Conservation (phyloP, 1,140 invertebrate species). For the Scaptomyza hsui region DNA sequence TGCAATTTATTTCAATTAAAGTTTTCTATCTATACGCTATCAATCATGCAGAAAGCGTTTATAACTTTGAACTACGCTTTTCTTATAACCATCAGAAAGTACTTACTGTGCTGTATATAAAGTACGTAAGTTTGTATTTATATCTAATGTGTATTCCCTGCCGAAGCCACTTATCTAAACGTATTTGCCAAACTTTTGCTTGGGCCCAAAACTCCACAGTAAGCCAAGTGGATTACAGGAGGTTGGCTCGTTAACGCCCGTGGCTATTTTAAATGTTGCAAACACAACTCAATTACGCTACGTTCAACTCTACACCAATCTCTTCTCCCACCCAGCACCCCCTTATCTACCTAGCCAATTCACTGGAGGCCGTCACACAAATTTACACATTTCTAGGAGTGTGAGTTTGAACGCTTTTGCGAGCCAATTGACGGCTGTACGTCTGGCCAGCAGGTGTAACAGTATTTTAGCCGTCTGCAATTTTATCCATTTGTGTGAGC, state of each 20-base stretch:
- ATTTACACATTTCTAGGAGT: constrained; percentile 47
- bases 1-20: constrained; percentile 6
- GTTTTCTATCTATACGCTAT: neutral
- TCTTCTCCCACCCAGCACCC: neutral
- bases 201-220: constrained; percentile 11
- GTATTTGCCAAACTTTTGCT: constrained; percentile 30
- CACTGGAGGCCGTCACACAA: constrained; percentile 30
- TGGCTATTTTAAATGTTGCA: constrained; percentile 74
- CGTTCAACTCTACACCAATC: constrained; percentile 4
- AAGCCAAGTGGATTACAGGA: constrained; percentile 18
- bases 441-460: constrained; percentile 54
- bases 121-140: neutral
- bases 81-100: neutral
- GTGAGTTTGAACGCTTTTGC: constrained; percentile 24
- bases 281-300: constrained; percentile 77
- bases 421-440: constrained; percentile 58
- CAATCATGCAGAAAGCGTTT: neutral
- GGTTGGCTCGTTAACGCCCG: constrained; percentile 60
- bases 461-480: constrained; percentile 44
- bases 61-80: neutral
- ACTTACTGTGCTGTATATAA: neutral
- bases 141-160: constrained; percentile 6
- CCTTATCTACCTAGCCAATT: constrained; percentile 16
- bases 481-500: constrained; percentile 3
- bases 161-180: constrained; percentile 7